A percentile compares a stretch with the other conserved stretches of the same genome.
Conservation (phyloP, 2,797 vertebrate species). For the Microcaecilia unicolor region DNA sequence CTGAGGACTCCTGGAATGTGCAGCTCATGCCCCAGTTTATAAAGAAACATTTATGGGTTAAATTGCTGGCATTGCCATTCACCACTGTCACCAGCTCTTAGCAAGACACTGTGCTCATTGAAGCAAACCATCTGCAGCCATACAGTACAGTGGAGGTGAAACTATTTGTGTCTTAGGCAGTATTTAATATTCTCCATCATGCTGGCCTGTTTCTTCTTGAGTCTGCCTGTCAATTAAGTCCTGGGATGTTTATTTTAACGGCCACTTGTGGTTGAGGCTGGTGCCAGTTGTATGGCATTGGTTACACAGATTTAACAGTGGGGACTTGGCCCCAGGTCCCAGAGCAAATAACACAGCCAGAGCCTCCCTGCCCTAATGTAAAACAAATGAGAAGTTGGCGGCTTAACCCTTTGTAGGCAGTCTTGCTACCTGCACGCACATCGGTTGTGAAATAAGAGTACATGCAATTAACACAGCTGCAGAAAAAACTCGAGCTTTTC, state of each 20-base stretch:
- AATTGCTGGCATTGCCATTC: neutral
- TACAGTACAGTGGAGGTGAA: neutral
- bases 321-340: slow-evolving; percentile 27
- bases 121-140: slow-evolving; percentile 5
- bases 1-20: neutral
- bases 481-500: too few species aligned
- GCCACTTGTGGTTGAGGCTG: slow-evolving; percentile 49
- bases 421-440: too few species aligned
- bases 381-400: slow-evolving; percentile 31
- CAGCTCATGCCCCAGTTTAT: neutral
- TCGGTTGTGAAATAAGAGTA: too few species aligned
- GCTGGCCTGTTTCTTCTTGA: slow-evolving; percentile 29
- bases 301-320: slow-evolving; percentile 29
- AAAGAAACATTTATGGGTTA: neutral
- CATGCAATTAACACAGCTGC: too few species aligned
- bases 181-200: slow-evolving; percentile 30
- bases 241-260: slow-evolving; percentile 46
- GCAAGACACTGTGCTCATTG: slow-evolving; percentile 38
- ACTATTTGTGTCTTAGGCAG: slow-evolving; percentile 20
- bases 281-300: slow-evolving; percentile 39
- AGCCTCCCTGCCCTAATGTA: slow-evolving; percentile 24
- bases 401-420: slow-evolving; percentile 21
- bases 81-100: slow-evolving; percentile 9
- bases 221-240: slow-evolving; percentile 41
- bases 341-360: slow-evolving; percentile 23